Evolutionary conservation across 2,888 invertebrate species (phyloP).

Genomic region (Xestia xanthographa): DNA sequence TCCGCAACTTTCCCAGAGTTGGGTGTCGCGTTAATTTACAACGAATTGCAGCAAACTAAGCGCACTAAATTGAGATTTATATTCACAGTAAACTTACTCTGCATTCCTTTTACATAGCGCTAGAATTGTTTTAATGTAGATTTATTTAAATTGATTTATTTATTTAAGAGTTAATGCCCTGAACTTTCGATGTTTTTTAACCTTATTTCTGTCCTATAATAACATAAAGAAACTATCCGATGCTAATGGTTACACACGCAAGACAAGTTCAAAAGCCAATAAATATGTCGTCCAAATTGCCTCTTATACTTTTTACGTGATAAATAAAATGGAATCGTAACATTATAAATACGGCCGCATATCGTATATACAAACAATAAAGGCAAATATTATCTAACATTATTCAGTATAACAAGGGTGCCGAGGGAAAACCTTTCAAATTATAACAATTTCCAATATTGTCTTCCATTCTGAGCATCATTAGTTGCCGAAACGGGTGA

Average conservation of each 20-base stretch:
- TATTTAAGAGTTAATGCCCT: neutral
- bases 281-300: slow-evolving; percentile 4
- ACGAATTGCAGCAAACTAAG: slow-evolving; percentile 58
- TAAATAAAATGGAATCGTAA: slow-evolving; percentile 11
- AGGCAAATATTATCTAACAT: neutral
- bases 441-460: slow-evolving; percentile 3
- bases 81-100: slow-evolving; percentile 37
- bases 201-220: neutral
- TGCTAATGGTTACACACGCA: neutral
- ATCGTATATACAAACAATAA: neutral
- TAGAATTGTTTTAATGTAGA: neutral
- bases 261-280: neutral
- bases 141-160: neutral
- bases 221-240: neutral
- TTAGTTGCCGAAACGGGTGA: slow-evolving; percentile 10
- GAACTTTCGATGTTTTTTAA: too few species aligned
- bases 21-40: slow-evolving; percentile 60
- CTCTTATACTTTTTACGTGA: neutral
- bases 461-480: neutral
- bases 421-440: slow-evolving; percentile 2
- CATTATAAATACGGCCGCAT: neutral
- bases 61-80: slow-evolving; percentile 57
- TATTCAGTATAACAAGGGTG: neutral
- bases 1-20: slow-evolving; percentile 57
- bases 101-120: slow-evolving; percentile 18